Percentiles rank a stretch among this genome's conserved stretches.
Conservation (phyloP, 2,113 vertebrate genomes). For the Triplophysa rosa region DNA sequence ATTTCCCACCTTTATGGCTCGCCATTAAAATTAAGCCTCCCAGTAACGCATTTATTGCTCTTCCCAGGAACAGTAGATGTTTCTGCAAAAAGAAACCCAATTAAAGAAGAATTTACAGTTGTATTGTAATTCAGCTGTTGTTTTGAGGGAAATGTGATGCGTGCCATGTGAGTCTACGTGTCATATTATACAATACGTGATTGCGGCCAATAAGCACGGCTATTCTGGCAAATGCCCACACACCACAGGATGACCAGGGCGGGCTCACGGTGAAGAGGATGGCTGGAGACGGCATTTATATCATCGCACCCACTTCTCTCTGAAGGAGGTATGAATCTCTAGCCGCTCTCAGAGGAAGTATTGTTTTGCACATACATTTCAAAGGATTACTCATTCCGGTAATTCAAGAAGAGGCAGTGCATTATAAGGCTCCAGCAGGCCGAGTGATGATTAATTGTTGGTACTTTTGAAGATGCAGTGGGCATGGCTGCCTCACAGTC, state of each 20-base stretch:
- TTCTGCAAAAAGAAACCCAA: constrained; percentile 29
- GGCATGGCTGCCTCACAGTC: constrained; percentile 28
- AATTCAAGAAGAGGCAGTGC: constrained; percentile 49
- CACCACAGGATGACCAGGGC: constrained; percentile 44
- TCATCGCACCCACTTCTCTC: constrained; percentile 48
- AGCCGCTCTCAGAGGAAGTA: constrained; percentile 47
- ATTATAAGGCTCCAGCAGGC: constrained; percentile 38
- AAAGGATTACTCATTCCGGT: constrained; percentile 52
- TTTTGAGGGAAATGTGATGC: constrained; percentile 5
- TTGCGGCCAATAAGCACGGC: constrained; percentile 38
- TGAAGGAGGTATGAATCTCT: constrained; percentile 44
- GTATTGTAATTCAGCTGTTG: constrained; percentile 39
- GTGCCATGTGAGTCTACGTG: not conserved
- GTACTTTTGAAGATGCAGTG: constrained; percentile 43
- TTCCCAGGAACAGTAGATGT: constrained; percentile 46
- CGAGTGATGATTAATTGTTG: constrained; percentile 46
- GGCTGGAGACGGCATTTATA: constrained; percentile 51
- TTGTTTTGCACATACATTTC: constrained; percentile 50
- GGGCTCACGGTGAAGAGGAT: constrained; percentile 38
- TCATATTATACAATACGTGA: constrained; percentile 39
- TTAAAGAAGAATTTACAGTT: constrained; percentile 46
- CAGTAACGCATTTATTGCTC: constrained; percentile 51
- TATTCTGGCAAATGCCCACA: constrained; percentile 28
- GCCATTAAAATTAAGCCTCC: constrained; percentile 57
- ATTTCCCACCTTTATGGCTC: constrained; percentile 55